These are phyloP conservation scores for silkworm (Bombyx mori) DNA, from an alignment of 1,140 invertebrate genomes.

Conservation along the genomic window DNA sequence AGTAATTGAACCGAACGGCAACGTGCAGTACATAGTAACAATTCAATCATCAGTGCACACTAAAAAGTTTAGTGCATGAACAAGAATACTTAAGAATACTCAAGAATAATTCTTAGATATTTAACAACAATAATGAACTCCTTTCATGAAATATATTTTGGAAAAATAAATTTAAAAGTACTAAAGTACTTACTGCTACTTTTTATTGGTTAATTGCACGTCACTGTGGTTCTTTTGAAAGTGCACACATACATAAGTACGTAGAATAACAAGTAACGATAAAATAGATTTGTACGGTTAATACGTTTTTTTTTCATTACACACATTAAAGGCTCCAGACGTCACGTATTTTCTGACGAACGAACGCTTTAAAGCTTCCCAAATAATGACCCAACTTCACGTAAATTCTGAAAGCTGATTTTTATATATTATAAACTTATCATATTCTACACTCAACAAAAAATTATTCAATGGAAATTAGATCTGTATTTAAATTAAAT, in stretches of 20 bases:
- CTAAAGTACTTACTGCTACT: neutral
- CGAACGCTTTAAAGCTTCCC: no score
- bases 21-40: no score
- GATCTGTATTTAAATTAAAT: conserved; percentile 1
- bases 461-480: conserved; percentile 1
- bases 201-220: neutral
- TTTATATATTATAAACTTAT: neutral
- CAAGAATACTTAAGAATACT: no score
- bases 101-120: no score
- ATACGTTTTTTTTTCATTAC: no score
- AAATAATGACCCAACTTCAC: no score
- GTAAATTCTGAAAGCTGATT: no score
- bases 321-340: no score
- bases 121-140: no score
- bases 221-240: neutral
- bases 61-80: no score
- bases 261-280: neutral
- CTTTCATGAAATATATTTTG: neutral
- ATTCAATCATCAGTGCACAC: no score
- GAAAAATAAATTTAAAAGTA: neutral
- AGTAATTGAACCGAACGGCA: no score
- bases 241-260: neutral
- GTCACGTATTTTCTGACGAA: neutral
- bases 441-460: neutral
- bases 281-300: neutral